These are phyloP conservation scores for Talpa occidentalis DNA, from an alignment of 2,113 vertebrate species.

Conservation along the genomic window DNA sequence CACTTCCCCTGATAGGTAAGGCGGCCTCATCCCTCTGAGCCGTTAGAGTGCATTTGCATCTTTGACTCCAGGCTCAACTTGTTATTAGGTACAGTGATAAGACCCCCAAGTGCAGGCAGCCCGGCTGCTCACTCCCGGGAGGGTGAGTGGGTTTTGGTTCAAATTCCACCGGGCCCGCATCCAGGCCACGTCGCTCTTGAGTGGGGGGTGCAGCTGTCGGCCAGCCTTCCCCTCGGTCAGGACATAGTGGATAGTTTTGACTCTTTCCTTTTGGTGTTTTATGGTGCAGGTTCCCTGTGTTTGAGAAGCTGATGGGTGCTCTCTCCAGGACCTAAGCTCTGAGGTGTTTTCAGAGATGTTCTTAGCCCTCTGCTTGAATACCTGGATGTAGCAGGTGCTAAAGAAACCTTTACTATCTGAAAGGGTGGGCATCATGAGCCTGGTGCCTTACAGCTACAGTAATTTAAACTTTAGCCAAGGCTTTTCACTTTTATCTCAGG, in stretches of 20 bases:
- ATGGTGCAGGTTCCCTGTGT: background rate
- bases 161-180: background rate
- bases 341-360: background rate
- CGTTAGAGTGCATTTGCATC: accelerated
- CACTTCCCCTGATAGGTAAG: constrained; percentile 70
- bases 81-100: accelerated
- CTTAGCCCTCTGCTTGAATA: no score
- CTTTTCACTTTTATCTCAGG: background rate
- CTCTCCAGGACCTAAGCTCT: background rate
- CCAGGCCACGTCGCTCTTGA: no score
- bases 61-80: background rate
- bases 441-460: no score
- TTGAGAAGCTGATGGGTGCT: background rate
- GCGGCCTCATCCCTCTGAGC: accelerated
- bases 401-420: background rate
- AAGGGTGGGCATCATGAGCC: accelerated
- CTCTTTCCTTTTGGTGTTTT: no score
- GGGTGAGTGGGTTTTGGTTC: background rate
- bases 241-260: no score
- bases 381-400: accelerated
- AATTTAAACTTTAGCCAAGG: accelerated
- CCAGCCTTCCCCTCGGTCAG: no score
- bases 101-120: accelerated
- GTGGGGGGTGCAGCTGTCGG: no score
- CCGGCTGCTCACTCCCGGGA: background rate